phyloP scores from a whole-genome alignment of 2,113 vertebrate genomes.

The Aegithalos caudatus region DNA sequence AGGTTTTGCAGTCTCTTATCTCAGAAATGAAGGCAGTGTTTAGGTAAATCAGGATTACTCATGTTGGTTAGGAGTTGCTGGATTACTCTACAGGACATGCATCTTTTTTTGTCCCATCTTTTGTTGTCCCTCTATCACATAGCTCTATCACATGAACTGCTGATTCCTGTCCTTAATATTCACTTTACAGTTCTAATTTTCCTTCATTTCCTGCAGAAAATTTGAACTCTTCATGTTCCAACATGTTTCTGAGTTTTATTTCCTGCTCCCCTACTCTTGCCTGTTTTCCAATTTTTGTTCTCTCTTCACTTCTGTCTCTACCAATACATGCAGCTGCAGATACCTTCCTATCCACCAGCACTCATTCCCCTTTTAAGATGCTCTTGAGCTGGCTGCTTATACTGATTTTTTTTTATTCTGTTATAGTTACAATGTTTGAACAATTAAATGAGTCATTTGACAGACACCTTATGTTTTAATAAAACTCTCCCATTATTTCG shows the following conservation, averaged over 20 bases:
- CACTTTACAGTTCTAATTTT: background rate
- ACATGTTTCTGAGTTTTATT: background rate
- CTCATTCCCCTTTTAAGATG: background rate
- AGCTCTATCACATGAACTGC: background rate
- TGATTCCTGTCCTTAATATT: background rate
- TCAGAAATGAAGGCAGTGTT: background rate
- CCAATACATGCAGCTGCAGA: background rate
- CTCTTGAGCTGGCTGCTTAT: background rate
- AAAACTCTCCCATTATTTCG: background rate
- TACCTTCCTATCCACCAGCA: background rate
- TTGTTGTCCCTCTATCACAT: background rate
- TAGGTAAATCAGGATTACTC: constrained; percentile 17
- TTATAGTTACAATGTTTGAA: background rate
- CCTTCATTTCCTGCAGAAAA: background rate
- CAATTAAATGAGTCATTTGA: background rate
- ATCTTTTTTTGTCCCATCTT: background rate
- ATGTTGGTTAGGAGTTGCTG: background rate
- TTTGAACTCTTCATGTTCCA: background rate
- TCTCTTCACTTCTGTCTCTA: background rate
- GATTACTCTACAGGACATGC: background rate
- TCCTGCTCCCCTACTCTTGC: background rate
- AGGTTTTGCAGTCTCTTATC: background rate
- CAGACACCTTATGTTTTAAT: background rate
- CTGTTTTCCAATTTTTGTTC: background rate
- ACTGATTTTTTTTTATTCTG: background rate